Base-by-base conservation (phyloP, 92 coral and sea anemone genomes). In the Porites lobata region DNA sequence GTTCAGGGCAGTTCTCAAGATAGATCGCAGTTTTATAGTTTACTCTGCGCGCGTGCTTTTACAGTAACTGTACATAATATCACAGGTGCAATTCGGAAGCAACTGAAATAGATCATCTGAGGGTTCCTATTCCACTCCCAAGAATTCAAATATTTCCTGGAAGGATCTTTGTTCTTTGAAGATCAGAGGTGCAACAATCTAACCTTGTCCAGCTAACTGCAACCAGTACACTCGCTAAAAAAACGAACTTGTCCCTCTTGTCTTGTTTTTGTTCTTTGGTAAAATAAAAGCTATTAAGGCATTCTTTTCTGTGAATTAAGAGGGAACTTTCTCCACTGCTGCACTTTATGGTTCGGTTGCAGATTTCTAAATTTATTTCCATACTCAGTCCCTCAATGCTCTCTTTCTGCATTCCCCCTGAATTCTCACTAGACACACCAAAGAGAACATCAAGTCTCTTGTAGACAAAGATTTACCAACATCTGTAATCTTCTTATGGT, bases 391-490 rank as follows among this genome's bases (percentile, higher is more conserved):
- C 86, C 85, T 79, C 90, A 63, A 29, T 81, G 77, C 69, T 75
- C 58, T 83, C 94, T 85, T 85, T 86, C 90, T 65, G 90, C 78
- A 38, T 90, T 91, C 32, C 3, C 32, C 85, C 89, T 29, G 90
- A 90, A 15, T 54, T 65, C 17, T 86, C 89, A 63, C 70, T 73
- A 62, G 75, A 88, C 13, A 82, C 90, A 72, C 73, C 87, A 63
- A 88, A 91, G 70, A 92, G 29, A 67, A 88, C 92, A 56, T 88
- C 90, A 59, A 88, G 71, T 78, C 90, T 77, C n/a, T 76, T 78
- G 29, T 1, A 8, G 80, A 21, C 20, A 85, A 20, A 5, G 77
- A 63, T 9, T 88, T 90, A 21, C 92, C 89, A 14, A 87, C 84
- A 9, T 87, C 86, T 14, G 74, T 10, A 63, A 87, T 87, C 71